A percentile compares a stretch with the other conserved stretches of the same genome.
Conservation (phyloP, 2,888 invertebrate genomes). For the Cantharis lateralis region DNA sequence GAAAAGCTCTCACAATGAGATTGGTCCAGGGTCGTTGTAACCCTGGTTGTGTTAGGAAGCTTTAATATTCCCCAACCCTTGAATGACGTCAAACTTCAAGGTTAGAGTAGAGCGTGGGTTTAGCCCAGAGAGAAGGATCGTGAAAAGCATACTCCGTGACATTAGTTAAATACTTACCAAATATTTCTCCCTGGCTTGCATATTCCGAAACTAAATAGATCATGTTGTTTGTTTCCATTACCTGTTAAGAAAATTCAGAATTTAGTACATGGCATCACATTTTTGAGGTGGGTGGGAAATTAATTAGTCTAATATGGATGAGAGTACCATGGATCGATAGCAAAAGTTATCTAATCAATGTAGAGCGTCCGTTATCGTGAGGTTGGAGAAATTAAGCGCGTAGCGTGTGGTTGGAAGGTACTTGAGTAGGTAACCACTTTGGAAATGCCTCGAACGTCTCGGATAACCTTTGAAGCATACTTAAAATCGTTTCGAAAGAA, state of each 20-base stretch:
- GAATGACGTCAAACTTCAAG: slow-evolving; percentile 39
- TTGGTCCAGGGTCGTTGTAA: slow-evolving; percentile 3
- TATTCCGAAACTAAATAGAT: slow-evolving; percentile 98
- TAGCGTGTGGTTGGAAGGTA: neutral
- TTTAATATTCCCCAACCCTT: slow-evolving; percentile 20
- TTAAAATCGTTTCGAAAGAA: neutral
- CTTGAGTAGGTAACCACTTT: neutral
- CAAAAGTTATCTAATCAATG: neutral
- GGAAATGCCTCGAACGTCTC: neutral
- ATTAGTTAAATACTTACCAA: slow-evolving; percentile 69
- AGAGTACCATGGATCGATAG: neutral
- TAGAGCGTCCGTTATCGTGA: neutral
- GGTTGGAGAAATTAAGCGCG: neutral
- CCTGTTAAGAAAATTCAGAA: slow-evolving; percentile 63
- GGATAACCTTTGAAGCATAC: neutral
- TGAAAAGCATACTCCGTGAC: neutral
- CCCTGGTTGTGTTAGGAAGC: slow-evolving; percentile 24
- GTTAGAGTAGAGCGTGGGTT: slow-evolving; percentile 25
- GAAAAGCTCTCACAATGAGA: neutral
- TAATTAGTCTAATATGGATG: neutral
- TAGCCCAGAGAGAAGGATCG: neutral
- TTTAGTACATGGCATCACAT: neutral
- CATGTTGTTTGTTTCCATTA: slow-evolving; percentile 98
- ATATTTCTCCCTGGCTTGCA: slow-evolving; percentile 97
- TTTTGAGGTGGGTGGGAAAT: neutral